Evolutionary conservation across 2,113 vertebrate species (phyloP), one percentile per base, ranked within the genome.

Genomic region (Myrmophylax atrothorax): DNA sequence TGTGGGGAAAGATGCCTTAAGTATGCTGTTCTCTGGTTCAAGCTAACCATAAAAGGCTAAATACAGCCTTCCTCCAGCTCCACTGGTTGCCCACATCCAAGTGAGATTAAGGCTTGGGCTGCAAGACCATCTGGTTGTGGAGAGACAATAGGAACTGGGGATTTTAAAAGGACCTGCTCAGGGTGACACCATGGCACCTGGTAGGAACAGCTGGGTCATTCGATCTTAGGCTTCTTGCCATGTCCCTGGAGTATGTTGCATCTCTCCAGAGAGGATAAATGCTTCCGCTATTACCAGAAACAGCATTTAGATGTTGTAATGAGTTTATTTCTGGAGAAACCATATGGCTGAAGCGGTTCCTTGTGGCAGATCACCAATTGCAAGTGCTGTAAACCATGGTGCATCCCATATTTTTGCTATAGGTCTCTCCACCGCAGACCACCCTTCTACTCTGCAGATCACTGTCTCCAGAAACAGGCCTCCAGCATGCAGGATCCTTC

Each of bases 31-130:
- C 28, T 72, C 25, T 52, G 49, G 35, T 70, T 92, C 31, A 20
- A 28, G 8, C 50, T 83, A 78, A 84, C 92, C 55, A 49, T 74
- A 88, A 93, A 96, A 90, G 75, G 87, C 81, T 93, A 86, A 95
- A 67, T 17, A 16, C 3, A 2, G 53, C 69, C 56, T 85, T 55
- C 15, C 38, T 80, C 59, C 49, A 50, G 11, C 79, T 88, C 50
- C 35, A 33, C 24, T 70, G 72, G 79, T 42, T 74, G 35, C 14
- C 24, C 18, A 1, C 33, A 35, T n/a, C 23, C 47, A 79, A 47
- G 53, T 2, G 46, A 56, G 42, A 31, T 87, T 46, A 46, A 83
- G 58, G 16, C 6, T 85, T 18, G 14, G 55, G 38, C 67, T 86
- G 50, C 49, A 55, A 82, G 81, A 50, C 35, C 26, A 83, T 58